phyloP scores from a whole-genome alignment of 2,888 invertebrate species.

The Cosmia trapezina region DNA sequence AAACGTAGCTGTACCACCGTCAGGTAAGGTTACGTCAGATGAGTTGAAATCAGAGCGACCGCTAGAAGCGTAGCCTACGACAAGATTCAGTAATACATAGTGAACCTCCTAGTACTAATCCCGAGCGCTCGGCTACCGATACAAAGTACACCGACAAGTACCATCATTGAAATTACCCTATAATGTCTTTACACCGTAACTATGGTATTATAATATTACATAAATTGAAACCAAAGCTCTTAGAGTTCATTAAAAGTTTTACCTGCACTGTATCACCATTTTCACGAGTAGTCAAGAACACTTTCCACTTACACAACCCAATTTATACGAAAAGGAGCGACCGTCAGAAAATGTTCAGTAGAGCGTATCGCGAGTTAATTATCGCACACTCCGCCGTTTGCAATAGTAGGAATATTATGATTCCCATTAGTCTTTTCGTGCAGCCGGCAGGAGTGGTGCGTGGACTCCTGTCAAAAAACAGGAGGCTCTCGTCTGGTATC shows the following conservation, averaged over 20 bases:
- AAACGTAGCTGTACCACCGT: slow-evolving; percentile 78
- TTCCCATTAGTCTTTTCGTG: slow-evolving; percentile 86
- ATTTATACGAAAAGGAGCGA: slow-evolving; percentile 65
- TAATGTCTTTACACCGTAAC: slow-evolving; percentile 65
- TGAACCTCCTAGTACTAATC: slow-evolving; percentile 68
- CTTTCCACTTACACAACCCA: slow-evolving; percentile 74
- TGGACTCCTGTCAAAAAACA: slow-evolving; percentile 81
- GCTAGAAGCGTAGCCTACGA: slow-evolving; percentile 86
- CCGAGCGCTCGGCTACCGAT: slow-evolving; percentile 68
- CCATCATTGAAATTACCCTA: slow-evolving; percentile 63
- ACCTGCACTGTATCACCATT: slow-evolving; percentile 83
- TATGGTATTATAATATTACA: slow-evolving; percentile 71
- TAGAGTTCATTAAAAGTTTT: slow-evolving; percentile 80
- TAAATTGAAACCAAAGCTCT: slow-evolving; percentile 84
- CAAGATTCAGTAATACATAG: slow-evolving; percentile 65
- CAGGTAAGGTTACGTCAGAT: slow-evolving; percentile 77
- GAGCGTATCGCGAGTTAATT: slow-evolving; percentile 65
- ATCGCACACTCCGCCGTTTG: slow-evolving; percentile 83
- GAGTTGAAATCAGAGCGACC: slow-evolving; percentile 84
- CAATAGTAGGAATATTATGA: slow-evolving; percentile 80
- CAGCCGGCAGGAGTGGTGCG: slow-evolving; percentile 79
- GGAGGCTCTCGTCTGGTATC: slow-evolving; percentile 75
- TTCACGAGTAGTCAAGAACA: slow-evolving; percentile 75
- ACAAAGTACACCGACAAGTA: slow-evolving; percentile 56
- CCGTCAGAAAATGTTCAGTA: slow-evolving; percentile 55